These are phyloP conservation scores for Gadus macrocephalus DNA, from an alignment of 2,113 vertebrate genomes.

Conservation along the genomic window DNA sequence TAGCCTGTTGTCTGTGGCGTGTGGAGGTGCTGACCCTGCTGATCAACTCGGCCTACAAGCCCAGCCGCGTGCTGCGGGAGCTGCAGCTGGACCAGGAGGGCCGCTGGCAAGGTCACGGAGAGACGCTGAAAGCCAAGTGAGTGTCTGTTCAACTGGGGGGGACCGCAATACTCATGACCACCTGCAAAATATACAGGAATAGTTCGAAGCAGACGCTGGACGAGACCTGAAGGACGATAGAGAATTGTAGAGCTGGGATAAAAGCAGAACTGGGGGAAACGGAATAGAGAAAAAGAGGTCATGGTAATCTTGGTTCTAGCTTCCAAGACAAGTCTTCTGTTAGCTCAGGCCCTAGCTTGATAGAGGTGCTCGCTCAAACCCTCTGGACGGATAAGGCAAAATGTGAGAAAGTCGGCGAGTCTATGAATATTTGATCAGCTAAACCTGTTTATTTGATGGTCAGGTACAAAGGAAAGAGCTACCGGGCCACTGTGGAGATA, in stretches of 20 bases:
- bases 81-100: conserved; percentile 94
- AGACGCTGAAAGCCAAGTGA: conserved; percentile 98
- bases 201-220: no score
- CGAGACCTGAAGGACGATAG: no score
- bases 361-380: no score
- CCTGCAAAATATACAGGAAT: no score
- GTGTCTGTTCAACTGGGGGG: conserved; percentile 21
- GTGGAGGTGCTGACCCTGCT: conserved; percentile 87
- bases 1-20: conserved; percentile 5
- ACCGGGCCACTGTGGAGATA: conserved; percentile 92
- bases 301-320: no score
- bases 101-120: conserved; percentile 90
- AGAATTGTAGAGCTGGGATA: conserved; percentile 24
- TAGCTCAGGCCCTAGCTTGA: no score
- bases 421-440: background rate
- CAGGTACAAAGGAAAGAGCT: conserved; percentile 98
- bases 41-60: conserved; percentile 97
- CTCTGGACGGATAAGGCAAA: no score
- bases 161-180: background rate
- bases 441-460: conserved; percentile 7
- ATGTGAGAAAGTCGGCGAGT: no score
- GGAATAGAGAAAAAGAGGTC: no score
- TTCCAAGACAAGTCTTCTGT: no score
- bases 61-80: conserved; percentile 92
- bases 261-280: background rate